Evolutionary conservation across 2,888 invertebrate species (phyloP), one percentile per base, ranked within the genome.

Genomic region (Lamellibrachia satsuma): DNA sequence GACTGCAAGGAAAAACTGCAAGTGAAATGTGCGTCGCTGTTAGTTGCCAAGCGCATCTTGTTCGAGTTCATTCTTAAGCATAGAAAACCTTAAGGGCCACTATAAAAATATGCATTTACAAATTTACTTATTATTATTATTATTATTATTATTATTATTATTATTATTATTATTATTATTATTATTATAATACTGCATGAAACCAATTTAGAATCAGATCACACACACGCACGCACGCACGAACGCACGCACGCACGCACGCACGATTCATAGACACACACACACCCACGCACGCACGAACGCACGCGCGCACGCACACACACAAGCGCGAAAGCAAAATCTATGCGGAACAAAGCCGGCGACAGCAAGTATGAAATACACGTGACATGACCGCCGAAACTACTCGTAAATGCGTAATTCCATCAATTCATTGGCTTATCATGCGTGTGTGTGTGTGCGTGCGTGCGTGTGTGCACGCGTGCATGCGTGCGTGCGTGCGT

Each of bases 1-100:
- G 92, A 96, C 96, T 94, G 96, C 96, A 94, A 96, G 95, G 95
- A 95, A 96, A 95, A 95, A 95, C 96, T 96, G 95, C 94, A 75
- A 75, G 75, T 75, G 75, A 75, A 75, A 75, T 75, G 75, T 75
- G 75, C 75, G 75, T 75, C 75, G 75, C 75, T 15, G 75, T 75
- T 75, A 75, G 75, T 75, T 75, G 75, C 75, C 75, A 75, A 75
- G 75, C 75, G 75, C 75, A 75, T 75, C 75, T 75, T n/a, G 75
- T 75, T 15, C 75, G 22, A 15, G 75, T 11, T 75, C 75, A 75
- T 75, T 75, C 75, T 75, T 22, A 75, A 22, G n/a, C 75, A 22
- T n/a, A 75, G 75, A 22, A 6, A 15, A 75, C n/a, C 75, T 6
- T 22, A 75, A 15, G 22, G 75, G 22, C 2, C 11, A n/a, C 22